Evolutionary conservation across 1,140 invertebrate species (phyloP).

Genomic region (Ctenoplectra terminalis): DNA sequence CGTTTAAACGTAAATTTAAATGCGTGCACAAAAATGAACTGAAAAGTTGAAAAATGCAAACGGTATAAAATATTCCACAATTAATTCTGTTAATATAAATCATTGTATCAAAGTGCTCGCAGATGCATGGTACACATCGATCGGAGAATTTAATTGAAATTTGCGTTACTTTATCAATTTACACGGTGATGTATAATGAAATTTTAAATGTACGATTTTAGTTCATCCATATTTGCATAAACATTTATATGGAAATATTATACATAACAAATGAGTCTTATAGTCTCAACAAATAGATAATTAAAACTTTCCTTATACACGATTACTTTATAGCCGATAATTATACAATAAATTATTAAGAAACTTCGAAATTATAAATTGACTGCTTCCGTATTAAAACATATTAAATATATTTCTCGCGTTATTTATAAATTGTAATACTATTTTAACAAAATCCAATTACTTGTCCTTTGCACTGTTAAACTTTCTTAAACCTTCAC

Average conservation of each 20-base stretch:
- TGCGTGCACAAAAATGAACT: neutral
- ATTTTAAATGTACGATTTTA: neutral
- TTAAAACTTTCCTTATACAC: too few relatives aligned
- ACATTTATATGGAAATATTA: neutral
- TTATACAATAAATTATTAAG: too few relatives aligned
- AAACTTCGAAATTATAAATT: too few relatives aligned
- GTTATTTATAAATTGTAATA: too few relatives aligned
- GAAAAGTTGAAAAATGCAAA: neutral
- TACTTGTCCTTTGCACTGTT: too few relatives aligned
- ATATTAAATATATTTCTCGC: too few relatives aligned
- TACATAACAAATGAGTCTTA: neutral
- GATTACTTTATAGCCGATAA: too few relatives aligned
- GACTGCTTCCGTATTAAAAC: too few relatives aligned
- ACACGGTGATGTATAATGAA: neutral
- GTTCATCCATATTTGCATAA: too few relatives aligned
- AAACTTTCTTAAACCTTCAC: too few relatives aligned
- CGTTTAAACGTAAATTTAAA: neutral
- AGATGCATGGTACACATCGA: neutral
- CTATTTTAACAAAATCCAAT: neutral
- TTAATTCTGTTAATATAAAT: neutral
- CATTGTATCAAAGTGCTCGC: neutral
- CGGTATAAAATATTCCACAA: neutral
- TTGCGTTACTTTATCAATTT: neutral
- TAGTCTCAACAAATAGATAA: neutral
- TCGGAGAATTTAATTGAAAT: conserved; percentile 3